Conservation (phyloP, 2,113 vertebrate species). For the Petromus typicus region DNA sequence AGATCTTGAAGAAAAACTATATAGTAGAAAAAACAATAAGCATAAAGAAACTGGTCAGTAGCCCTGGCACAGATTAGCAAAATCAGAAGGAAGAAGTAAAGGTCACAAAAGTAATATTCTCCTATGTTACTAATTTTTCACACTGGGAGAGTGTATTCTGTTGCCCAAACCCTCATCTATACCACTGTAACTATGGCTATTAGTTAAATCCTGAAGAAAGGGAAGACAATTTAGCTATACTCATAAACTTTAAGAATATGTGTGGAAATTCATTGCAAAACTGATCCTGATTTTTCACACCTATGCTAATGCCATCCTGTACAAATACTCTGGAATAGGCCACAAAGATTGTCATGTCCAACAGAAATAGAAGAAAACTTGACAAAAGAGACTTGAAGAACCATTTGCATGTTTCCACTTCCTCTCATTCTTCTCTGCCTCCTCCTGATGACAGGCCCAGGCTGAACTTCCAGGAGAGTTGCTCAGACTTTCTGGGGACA, state of each 20-base stretch:
- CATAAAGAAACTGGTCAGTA: not conserved
- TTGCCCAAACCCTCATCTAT: not conserved
- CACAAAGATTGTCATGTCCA: not conserved
- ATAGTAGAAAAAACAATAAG: not conserved
- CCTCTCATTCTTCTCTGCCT: not conserved
- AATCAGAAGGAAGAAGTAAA: not conserved
- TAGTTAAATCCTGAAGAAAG: not conserved
- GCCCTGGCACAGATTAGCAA: not conserved
- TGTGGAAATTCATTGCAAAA: not conserved
- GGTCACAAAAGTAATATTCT: not conserved
- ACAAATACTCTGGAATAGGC: not conserved
- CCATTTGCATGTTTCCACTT: not conserved
- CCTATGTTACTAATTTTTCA: not conserved
- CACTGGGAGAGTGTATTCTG: not conserved
- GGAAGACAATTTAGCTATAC: not conserved
- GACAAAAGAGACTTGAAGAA: not conserved
- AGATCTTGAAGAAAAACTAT: not conserved
- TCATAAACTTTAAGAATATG: not conserved
- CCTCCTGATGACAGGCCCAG: not conserved
- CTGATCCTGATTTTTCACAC: not conserved
- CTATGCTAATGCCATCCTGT: not conserved
- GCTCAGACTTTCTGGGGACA: not conserved
- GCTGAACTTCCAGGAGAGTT: not conserved
- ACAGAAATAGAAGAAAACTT: not conserved
- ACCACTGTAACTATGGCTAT: not conserved